Conservation (phyloP, 2,797 vertebrate species). For the Thalassophryne amazonica region DNA sequence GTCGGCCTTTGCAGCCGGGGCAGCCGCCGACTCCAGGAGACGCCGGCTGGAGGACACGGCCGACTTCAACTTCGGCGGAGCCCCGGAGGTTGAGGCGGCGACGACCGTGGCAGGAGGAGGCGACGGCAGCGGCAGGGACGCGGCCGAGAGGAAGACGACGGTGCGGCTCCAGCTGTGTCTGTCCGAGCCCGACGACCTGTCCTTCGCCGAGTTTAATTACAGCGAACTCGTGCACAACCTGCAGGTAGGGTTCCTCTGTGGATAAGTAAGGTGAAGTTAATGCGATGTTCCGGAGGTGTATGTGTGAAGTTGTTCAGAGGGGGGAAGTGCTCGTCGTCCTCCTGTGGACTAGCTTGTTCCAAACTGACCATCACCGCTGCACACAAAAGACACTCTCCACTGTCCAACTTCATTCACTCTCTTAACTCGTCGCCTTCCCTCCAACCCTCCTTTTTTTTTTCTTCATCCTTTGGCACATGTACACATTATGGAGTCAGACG, state of each 20-base stretch:
- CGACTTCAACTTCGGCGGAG: slow-evolving; percentile 71
- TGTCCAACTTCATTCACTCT: slow-evolving; percentile 52
- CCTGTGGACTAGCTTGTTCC: slow-evolving; percentile 44
- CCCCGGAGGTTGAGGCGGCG: slow-evolving; percentile 75
- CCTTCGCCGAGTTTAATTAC: slow-evolving; percentile 94
- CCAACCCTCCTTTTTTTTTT: neutral
- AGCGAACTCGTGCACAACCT: slow-evolving; percentile 86
- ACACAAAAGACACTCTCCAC: slow-evolving; percentile 55
- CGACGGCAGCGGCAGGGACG: slow-evolving; percentile 70
- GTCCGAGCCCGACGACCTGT: slow-evolving; percentile 89
- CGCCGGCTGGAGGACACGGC: slow-evolving; percentile 82
- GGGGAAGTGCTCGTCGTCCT: slow-evolving; percentile 59
- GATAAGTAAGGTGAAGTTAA: slow-evolving; percentile 29
- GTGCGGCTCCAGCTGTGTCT: slow-evolving; percentile 89
- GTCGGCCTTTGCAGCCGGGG: slow-evolving; percentile 79
- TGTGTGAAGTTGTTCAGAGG: slow-evolving; percentile 55
- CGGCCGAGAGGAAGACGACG: slow-evolving; percentile 78
- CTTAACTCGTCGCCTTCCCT: neutral
- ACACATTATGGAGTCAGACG: slow-evolving; percentile 52
- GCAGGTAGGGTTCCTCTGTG: slow-evolving; percentile 50
- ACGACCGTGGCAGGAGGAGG: slow-evolving; percentile 74
- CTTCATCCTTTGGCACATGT: slow-evolving; percentile 18
- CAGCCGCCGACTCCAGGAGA: slow-evolving; percentile 84
- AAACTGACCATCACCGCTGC: slow-evolving; percentile 48
- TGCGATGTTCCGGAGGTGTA: slow-evolving; percentile 50